A percentile compares a stretch with the other conserved stretches of the same genome.
These are phyloP conservation scores for Ctena decussata DNA, from an alignment of 2,888 invertebrate genomes.

Conservation along the genomic window DNA sequence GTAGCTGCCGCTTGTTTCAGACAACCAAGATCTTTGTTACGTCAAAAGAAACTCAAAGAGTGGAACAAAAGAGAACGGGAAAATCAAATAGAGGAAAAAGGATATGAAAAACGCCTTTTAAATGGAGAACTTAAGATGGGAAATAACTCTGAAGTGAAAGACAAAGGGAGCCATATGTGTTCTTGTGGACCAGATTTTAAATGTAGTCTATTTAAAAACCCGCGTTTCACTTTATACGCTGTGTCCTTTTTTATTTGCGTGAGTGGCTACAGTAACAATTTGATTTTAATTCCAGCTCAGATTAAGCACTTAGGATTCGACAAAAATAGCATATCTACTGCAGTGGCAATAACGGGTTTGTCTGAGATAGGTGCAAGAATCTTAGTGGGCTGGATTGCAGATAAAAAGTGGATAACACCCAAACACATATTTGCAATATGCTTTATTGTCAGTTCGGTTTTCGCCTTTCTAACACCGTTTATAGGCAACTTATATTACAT, in stretches of 20 bases:
- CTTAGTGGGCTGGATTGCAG: neutral
- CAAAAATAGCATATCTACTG: neutral
- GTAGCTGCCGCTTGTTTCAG: slow-evolving; percentile 14
- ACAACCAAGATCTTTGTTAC: slow-evolving; percentile 13
- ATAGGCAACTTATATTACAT: neutral
- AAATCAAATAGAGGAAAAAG: no score
- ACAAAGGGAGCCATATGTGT: neutral
- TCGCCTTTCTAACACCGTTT: neutral
- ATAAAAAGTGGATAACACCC: neutral
- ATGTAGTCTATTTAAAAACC: neutral
- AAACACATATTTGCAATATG: neutral
- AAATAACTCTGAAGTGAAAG: no score
- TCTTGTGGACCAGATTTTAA: slow-evolving; percentile 5
- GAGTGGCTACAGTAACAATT: neutral
- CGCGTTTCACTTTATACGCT: neutral
- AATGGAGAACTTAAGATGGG: no score
- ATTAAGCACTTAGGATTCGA: neutral
- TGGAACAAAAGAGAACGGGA: no score
- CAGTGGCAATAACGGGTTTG: neutral
- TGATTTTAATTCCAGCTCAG: neutral
- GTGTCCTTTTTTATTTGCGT: neutral
- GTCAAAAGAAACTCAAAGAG: neutral
- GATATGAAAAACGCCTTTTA: no score
- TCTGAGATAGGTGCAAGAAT: neutral
- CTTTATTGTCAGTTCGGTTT: neutral